Base-by-base conservation (phyloP, 2,888 invertebrate species). In the Cabera pusaria region DNA sequence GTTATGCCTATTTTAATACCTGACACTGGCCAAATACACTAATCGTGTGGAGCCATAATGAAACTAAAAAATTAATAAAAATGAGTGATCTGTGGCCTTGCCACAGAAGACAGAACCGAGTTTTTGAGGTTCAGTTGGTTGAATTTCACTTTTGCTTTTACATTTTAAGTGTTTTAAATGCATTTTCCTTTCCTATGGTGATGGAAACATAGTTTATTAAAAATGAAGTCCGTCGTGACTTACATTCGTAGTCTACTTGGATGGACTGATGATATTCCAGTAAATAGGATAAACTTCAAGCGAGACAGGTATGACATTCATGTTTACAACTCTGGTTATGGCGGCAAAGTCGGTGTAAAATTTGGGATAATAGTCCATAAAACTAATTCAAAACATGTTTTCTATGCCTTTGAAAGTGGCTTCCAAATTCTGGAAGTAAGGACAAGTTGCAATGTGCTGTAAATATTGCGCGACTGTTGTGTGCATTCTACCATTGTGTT, bases 281-380 rank as follows among this genome's bases (percentile, higher is more conserved):
- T 63, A 44, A 53, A 54, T 42, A 69, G 66, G 58, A 62, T 71
- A 56, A 77, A 72, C 74, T 72, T 75, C 71, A 89, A 89, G 75
- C 76, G 89, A 71, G 79, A 86, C 81, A 89, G 89, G 89, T 88
- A 75, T 79, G 82, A 73, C 77, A 76, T 71, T 73, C 76, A 72
- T 86, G 85, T 87, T 84, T 85, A 86, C 84, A 82, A 80, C 69
- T 70, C 46, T 69, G 63, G 76, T 77, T 87, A 87, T 87, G 89
- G 89, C 89, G 89, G 89, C 71, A 88, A 89, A 83, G 72, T 69
- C 64, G 37, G 51, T 57, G 49, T 58, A 65, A 64, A 69, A 65
- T 17, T 25, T 56, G 27, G 28, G 56, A 42, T 36, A 27, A 52
- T 44, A 28, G 32, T 14, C 31, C 31, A 44, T 49, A 21, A 51